phyloP scores from a whole-genome alignment of 2,113 vertebrate genomes.

The Blennius ocellaris region DNA sequence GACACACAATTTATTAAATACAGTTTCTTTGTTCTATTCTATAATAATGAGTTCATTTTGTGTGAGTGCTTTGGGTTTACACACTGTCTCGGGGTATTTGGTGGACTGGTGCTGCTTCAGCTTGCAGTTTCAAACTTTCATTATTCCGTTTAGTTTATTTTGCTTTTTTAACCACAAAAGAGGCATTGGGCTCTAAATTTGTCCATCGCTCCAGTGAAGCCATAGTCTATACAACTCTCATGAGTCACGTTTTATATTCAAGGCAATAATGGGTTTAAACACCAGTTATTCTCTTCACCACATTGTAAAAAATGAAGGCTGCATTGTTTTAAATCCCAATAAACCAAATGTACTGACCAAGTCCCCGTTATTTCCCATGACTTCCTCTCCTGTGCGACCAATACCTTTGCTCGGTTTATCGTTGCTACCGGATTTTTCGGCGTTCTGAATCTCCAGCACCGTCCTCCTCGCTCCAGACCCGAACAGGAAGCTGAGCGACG shows the following conservation, averaged over 20 bases:
- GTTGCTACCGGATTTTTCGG: neutral
- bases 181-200: too few species aligned
- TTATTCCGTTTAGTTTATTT: too few species aligned
- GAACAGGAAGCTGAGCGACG: conserved; percentile 86
- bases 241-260: conserved; percentile 36
- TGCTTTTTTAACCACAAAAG: too few species aligned
- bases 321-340: conserved; percentile 43
- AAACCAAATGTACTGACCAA: conserved; percentile 51
- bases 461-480: conserved; percentile 67
- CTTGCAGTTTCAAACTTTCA: too few species aligned
- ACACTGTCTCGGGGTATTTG: too few species aligned
- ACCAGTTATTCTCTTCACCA: conserved; percentile 57
- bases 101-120: too few species aligned
- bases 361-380: conserved; percentile 44
- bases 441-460: conserved; percentile 75
- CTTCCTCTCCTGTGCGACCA: conserved; percentile 14
- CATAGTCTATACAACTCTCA: too few species aligned
- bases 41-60: too few species aligned
- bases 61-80: too few species aligned
- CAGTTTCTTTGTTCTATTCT: too few species aligned
- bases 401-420: conserved; percentile 72
- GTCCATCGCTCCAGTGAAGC: too few species aligned
- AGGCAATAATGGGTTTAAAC: conserved; percentile 52
- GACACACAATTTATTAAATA: too few species aligned
- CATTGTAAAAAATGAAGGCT: conserved; percentile 38